Percentiles rank a stretch among this genome's conserved stretches.
Evolutionary conservation across 2,888 invertebrate species (phyloP).

Genomic region (Tribolium freemani): DNA sequence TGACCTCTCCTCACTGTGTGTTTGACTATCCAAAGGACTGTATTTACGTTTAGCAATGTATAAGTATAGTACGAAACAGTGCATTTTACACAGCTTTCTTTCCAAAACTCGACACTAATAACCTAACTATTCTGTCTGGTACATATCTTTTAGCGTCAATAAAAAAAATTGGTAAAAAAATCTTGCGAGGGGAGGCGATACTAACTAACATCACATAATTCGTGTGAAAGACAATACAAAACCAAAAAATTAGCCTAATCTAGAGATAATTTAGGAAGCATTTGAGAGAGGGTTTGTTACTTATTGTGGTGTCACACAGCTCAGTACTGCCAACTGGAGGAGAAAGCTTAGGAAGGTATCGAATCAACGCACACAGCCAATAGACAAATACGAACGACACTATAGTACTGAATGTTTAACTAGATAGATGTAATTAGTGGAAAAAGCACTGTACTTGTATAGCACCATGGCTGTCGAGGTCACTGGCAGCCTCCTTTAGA

Average conservation of each 20-base stretch:
- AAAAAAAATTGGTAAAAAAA: background rate
- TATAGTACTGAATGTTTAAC: slow-evolving; percentile 48
- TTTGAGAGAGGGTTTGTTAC: slow-evolving; percentile 46
- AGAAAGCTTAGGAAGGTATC: slow-evolving; percentile 52
- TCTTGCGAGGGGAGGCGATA: slow-evolving; percentile 4
- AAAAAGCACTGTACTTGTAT: slow-evolving; percentile 54
- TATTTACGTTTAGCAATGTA: slow-evolving; percentile 8
- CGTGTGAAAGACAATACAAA: slow-evolving; percentile 53
- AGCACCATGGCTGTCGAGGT: slow-evolving; percentile 49
- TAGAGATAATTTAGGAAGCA: slow-evolving; percentile 52
- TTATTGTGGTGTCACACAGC: slow-evolving; percentile 60
- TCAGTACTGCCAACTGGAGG: slow-evolving; percentile 60
- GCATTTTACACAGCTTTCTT: slow-evolving; percentile 11
- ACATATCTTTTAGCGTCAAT: background rate
- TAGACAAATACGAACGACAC: slow-evolving; percentile 63
- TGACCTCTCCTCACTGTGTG: slow-evolving; percentile 49
- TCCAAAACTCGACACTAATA: background rate
- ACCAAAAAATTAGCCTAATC: slow-evolving; percentile 49
- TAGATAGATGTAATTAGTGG: slow-evolving; percentile 52
- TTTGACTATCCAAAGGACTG: slow-evolving; percentile 1
- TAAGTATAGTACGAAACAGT: slow-evolving; percentile 11
- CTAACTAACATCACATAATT: slow-evolving; percentile 37
- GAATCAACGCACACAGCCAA: slow-evolving; percentile 64
- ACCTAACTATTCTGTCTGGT: background rate
- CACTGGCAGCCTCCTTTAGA: slow-evolving; percentile 49